phyloP scores from a whole-genome alignment of 2,113 vertebrate species.

The Xiphophorus maculatus region DNA sequence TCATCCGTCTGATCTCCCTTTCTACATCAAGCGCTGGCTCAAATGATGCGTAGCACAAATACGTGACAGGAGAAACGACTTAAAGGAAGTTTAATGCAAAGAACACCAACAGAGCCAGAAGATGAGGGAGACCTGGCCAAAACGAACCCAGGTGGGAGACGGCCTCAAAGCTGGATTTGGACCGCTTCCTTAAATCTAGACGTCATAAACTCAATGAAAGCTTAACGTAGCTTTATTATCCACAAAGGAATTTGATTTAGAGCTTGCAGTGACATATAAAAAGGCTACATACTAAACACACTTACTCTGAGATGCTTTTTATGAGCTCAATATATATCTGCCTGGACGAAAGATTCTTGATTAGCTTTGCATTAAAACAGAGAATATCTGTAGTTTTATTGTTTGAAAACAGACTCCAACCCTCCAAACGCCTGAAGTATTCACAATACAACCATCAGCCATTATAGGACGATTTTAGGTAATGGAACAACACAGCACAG shows the following conservation, averaged over 20 bases:
- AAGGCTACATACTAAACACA: background rate
- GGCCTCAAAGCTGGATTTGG: background rate
- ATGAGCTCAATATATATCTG: background rate
- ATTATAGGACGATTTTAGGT: background rate
- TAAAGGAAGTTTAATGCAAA: background rate
- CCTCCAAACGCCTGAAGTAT: background rate
- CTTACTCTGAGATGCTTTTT: background rate
- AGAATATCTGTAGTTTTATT: background rate
- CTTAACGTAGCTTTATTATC: background rate
- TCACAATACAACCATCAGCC: background rate
- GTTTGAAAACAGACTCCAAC: background rate
- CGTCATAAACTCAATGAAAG: background rate
- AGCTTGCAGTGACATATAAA: background rate
- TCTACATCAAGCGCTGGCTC: background rate
- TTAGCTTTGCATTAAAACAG: background rate
- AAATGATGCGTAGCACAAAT: background rate
- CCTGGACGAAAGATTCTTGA: background rate
- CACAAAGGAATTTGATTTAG: background rate
- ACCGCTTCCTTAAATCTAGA: background rate
- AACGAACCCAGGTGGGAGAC: background rate
- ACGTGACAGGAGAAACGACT: background rate
- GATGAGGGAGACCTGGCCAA: background rate
- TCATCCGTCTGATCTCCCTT: background rate
- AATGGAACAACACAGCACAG: background rate
- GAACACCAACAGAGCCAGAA: background rate